Conservation (phyloP, 1,140 invertebrate genomes). For the Amphibalanus amphitrite region DNA sequence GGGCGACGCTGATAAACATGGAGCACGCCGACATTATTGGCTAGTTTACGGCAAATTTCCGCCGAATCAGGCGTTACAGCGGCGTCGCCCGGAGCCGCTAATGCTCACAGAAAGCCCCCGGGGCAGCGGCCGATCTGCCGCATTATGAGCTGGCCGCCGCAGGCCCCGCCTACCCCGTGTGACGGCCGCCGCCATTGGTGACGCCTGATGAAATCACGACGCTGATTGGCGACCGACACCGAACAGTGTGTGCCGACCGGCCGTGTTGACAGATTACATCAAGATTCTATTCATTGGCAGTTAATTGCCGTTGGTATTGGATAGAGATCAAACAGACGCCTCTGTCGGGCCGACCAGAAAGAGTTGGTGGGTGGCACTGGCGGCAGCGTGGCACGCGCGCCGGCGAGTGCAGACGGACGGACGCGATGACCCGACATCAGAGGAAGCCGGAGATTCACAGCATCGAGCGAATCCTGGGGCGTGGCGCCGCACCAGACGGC, state of each 20-base stretch:
- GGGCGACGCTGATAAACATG: not conserved
- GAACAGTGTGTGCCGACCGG: not conserved
- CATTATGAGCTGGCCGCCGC: not conserved
- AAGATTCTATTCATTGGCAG: slow-evolving; percentile 1
- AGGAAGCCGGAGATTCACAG: not conserved
- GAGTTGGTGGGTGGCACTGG: not conserved
- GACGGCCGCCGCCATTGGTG: not conserved
- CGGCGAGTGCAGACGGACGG: not conserved
- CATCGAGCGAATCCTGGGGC: not conserved
- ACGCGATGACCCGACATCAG: not conserved
- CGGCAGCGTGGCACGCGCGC: no score
- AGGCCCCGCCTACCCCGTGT: not conserved
- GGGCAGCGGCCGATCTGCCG: not conserved
- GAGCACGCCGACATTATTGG: not conserved
- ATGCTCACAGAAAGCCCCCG: not conserved
- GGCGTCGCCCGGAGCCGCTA: not conserved
- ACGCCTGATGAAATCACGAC: not conserved
- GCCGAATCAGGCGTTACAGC: not conserved
- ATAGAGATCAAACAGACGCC: not conserved
- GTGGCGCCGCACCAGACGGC: not conserved
- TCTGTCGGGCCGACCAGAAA: not conserved
- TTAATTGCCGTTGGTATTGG: not conserved
- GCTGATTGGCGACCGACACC: not conserved
- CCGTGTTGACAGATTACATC: not conserved
- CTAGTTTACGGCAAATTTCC: not conserved